Base-by-base conservation (phyloP, 2,797 vertebrate species). In the Pipistrellus nathusii region DNA sequence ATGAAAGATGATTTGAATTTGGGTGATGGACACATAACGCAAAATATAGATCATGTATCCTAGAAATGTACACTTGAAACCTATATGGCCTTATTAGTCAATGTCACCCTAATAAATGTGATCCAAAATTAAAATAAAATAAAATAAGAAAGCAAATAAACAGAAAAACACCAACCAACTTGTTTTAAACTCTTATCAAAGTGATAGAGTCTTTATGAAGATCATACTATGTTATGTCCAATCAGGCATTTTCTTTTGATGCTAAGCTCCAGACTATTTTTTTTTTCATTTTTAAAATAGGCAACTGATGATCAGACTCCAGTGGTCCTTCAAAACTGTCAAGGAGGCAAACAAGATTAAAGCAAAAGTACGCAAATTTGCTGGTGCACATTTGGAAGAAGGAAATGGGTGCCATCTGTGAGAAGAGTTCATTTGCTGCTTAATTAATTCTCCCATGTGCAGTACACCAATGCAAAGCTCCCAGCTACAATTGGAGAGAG, bases 401-500 rank as follows among this genome's bases (percentile, higher is more conserved):
- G 57, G 57, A 82, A 94, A 90, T 96, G 92, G 95, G 44, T 83
- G 32, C 66, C 84, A 97, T 95, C 80, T 98, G 94, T 96, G 85
- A 91, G n/a, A 90, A 91, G 87, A 93, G 96, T 97, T 96, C 90
- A 97, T 73, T 96, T 94, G 91, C 87, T 96, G 93, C 77, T 51
- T 95, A 96, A 96, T 97, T 95, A 97, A 91, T 97, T 96, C 77
- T 97, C 94, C 38, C 62, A 27, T 69, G 72, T 90, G 92, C 68
- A 25, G 41, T 94, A 73, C 48, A 95, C 78, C 66, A 76, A 32
- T 84, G 57, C 38, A 72, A 93, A 96, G 75, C 53, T 89, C 92
- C 90, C 6, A 59, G 84, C 96, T 75, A 30, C 48, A 93, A 90
- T 13, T 64, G 90, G 88, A 23, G 59, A 88, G 21, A 44, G 96